Percentiles rank a stretch among this genome's conserved stretches.
These are phyloP conservation scores for Sinelater perroti DNA, from an alignment of 2,888 invertebrate genomes.

Conservation along the genomic window DNA sequence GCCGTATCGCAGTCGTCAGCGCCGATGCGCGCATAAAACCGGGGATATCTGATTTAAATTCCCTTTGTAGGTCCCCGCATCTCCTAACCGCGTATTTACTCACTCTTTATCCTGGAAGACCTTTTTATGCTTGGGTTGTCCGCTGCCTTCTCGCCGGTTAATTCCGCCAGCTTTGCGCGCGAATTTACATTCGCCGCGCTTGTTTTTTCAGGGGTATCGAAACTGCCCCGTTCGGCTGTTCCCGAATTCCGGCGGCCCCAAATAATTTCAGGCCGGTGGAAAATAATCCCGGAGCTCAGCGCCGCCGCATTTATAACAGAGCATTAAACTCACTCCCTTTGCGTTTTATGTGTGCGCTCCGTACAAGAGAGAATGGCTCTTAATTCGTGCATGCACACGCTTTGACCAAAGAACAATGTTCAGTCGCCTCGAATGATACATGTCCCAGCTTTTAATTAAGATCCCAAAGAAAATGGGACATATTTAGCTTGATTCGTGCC, in stretches of 20 bases:
- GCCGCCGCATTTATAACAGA: slow-evolving; percentile 14
- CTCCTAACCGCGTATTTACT: slow-evolving; percentile 28
- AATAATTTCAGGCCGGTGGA: not conserved
- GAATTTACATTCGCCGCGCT: slow-evolving; percentile 26
- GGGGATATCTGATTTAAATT: slow-evolving; percentile 34
- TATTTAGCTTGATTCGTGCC: slow-evolving; percentile 44
- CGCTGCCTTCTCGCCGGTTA: slow-evolving; percentile 27
- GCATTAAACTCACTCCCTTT: slow-evolving; percentile 30
- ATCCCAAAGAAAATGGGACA: slow-evolving; percentile 47
- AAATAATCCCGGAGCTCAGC: slow-evolving; percentile 14
- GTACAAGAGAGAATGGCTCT: slow-evolving; percentile 51
- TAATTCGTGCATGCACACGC: slow-evolving; percentile 55
- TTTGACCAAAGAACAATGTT: slow-evolving; percentile 55
- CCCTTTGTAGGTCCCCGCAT: slow-evolving; percentile 24
- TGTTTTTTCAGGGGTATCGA: slow-evolving; percentile 4
- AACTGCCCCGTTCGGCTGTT: not conserved
- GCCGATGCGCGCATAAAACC: slow-evolving; percentile 10
- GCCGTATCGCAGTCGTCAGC: slow-evolving; percentile 4
- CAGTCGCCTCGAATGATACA: slow-evolving; percentile 54
- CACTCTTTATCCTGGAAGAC: slow-evolving; percentile 32
- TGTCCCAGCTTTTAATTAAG: slow-evolving; percentile 56
- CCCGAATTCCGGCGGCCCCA: not conserved
- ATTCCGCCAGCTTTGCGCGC: slow-evolving; percentile 32
- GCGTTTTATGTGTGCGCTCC: slow-evolving; percentile 46
- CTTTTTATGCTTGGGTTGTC: slow-evolving; percentile 36